Conservation (phyloP, 64 coral and sea anemone genomes). For the Pachyseris speciosa region DNA sequence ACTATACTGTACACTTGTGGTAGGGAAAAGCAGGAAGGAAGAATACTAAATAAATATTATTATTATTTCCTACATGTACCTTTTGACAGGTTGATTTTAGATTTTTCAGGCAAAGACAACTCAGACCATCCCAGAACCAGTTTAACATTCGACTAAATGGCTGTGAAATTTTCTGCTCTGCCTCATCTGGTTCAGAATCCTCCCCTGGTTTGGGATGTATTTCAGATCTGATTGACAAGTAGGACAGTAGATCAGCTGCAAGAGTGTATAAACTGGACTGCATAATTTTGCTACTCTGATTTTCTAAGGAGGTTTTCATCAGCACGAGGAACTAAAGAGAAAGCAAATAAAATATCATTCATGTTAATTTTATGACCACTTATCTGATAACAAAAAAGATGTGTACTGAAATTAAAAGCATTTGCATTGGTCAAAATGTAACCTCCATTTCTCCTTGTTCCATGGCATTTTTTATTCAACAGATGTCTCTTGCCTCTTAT, state of each 20-base stretch:
- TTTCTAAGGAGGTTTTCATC: slow-evolving; percentile 61
- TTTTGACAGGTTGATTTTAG: slow-evolving; percentile 28
- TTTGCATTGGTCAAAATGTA: no score
- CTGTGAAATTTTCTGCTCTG: background rate
- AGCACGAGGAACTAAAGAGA: slow-evolving; percentile 60
- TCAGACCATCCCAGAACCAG: slow-evolving; percentile 81
- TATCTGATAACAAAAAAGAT: no score
- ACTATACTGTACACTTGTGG: background rate
- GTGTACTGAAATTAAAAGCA: no score
- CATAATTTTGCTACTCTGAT: slow-evolving; percentile 17
- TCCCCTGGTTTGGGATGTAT: background rate
- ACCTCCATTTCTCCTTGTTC: no score
- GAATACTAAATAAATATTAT: no score
- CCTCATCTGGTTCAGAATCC: background rate
- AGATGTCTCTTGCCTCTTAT: no score
- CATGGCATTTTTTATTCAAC: no score
- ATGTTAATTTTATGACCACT: background rate
- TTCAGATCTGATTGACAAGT: slow-evolving; percentile 30
- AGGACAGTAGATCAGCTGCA: slow-evolving; percentile 56
- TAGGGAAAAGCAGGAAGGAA: background rate
- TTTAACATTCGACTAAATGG: slow-evolving; percentile 22
- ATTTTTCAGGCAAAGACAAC: slow-evolving; percentile 55
- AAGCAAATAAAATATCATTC: background rate
- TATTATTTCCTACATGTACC: no score
- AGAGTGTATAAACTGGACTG: slow-evolving; percentile 45